Evolutionary conservation across 1,140 invertebrate genomes (phyloP).

Genomic region (Drosophila pruinosa): DNA sequence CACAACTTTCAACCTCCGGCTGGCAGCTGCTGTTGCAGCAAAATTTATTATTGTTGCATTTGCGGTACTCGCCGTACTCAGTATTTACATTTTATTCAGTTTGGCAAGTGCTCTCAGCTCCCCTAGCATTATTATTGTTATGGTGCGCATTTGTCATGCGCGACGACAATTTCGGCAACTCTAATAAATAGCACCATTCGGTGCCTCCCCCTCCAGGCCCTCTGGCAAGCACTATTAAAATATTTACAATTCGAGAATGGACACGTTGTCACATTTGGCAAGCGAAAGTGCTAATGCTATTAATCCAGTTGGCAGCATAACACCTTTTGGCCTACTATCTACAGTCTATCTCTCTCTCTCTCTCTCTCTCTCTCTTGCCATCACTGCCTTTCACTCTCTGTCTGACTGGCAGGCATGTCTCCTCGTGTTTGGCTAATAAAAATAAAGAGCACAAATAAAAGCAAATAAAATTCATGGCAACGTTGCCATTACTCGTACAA

Average conservation of each 20-base stretch:
- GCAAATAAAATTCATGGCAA: conserved; percentile 62
- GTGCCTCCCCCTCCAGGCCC: neutral
- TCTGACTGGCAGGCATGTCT: neutral
- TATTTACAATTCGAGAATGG: neutral
- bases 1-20: neutral
- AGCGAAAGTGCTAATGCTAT: conserved; percentile 11
- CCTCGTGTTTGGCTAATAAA: conserved; percentile 45
- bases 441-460: conserved; percentile 61
- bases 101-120: conserved; percentile 26
- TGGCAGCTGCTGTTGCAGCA: conserved; percentile 24
- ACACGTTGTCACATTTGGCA: conserved; percentile 17
- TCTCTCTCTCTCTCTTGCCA: neutral
- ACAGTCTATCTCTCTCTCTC: neutral
- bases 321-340: conserved; percentile 15
- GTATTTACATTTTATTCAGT: conserved; percentile 67
- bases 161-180: neutral
- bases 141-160: conserved; percentile 49
- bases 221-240: neutral
- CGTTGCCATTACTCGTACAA: conserved; percentile 38
- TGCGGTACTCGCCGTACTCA: conserved; percentile 11
- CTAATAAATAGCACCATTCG: conserved; percentile 1
- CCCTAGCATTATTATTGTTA: neutral
- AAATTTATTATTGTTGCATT: conserved; percentile 62
- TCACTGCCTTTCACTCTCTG: neutral
- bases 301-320: conserved; percentile 17